Base-by-base conservation (phyloP, 1,140 invertebrate species). In the Trichogramma pretiosum region DNA sequence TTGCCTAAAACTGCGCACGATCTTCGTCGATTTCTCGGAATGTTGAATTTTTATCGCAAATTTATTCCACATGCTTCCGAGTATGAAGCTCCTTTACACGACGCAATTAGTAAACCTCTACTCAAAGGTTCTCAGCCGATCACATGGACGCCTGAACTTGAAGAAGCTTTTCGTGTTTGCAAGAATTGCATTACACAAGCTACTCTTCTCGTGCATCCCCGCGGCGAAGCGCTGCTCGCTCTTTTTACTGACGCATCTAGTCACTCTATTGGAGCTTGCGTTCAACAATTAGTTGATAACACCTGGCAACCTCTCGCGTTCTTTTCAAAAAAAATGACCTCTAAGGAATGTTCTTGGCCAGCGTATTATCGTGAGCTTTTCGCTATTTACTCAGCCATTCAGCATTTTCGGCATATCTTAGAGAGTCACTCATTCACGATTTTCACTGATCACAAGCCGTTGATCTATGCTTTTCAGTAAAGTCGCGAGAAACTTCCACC, bases 301-400 rank as follows among this genome's bases (percentile, higher is more conserved):
- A 13, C 13, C 13, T 7, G 26, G 26, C 26, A 30, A 30, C 13
- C 13, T 13, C 7, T 30, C 13, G 26, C 13, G 13, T 30, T 30
- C 26, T 30, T 30, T 30, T 30, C 8, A 9, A 30, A 30, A 13
- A 30, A 30, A 13, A 30, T 7, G 26, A 9, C 26, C 8, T 30
- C 13, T 7, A 30, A 30, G 13, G 13, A 13, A 30, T 8, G 26
- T 30, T 30, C 26, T 30, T 30, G 13, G 26, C 38, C 64, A 21
- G 45, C 45, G 10, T 40, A 8, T 33, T 16, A 42, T 16, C 5
- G 33, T 14, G 45, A 40, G 39, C 37, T 47, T 19, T 14, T 21
- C 5, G 19, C 32, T 7, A 35, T 22, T 38, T 38, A 38, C 14
- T 3, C 9, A 16, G 11, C 36, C 7, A 42, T 42, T 11, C 7